Evolutionary conservation across 2,113 vertebrate species (phyloP).

Genomic region (Puntigrus tetrazona): DNA sequence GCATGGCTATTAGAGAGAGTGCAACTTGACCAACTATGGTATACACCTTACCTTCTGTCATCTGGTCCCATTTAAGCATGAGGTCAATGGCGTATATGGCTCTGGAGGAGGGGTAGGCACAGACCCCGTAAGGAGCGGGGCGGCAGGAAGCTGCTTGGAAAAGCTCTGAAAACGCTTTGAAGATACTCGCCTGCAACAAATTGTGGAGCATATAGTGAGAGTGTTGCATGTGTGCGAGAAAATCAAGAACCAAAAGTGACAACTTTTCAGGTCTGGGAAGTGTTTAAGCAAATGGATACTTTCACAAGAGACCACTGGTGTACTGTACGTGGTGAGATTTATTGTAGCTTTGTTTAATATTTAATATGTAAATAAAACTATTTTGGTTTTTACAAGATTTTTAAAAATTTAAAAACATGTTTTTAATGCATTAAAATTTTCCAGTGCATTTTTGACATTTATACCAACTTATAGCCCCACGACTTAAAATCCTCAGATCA

Average conservation of each 20-base stretch:
- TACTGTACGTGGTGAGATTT: neutral
- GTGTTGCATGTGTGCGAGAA: neutral
- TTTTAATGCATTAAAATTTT: no score
- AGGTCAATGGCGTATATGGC: conserved; percentile 91
- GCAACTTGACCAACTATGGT: neutral
- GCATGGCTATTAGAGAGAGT: neutral
- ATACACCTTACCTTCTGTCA: conserved; percentile 84
- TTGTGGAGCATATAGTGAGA: neutral
- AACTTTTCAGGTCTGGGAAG: neutral
- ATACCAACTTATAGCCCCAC: no score
- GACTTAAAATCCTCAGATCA: neutral
- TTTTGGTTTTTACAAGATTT: neutral
- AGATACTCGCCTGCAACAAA: conserved; percentile 77
- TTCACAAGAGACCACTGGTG: neutral
- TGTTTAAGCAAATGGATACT: neutral
- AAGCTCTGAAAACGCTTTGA: conserved; percentile 82
- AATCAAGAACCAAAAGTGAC: neutral
- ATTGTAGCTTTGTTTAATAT: neutral
- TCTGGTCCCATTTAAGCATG: conserved; percentile 91
- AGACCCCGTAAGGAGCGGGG: conserved; percentile 85
- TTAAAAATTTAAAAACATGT: no score
- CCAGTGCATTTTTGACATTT: neutral
- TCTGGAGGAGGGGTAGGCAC: conserved; percentile 84
- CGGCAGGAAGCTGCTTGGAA: conserved; percentile 83
- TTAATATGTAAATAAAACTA: neutral